A percentile compares a stretch with the other conserved stretches of the same genome.
These are phyloP conservation scores for Oxyteleia sp. DNA, from an alignment of 2,888 invertebrate genomes.

Conservation along the genomic window DNA sequence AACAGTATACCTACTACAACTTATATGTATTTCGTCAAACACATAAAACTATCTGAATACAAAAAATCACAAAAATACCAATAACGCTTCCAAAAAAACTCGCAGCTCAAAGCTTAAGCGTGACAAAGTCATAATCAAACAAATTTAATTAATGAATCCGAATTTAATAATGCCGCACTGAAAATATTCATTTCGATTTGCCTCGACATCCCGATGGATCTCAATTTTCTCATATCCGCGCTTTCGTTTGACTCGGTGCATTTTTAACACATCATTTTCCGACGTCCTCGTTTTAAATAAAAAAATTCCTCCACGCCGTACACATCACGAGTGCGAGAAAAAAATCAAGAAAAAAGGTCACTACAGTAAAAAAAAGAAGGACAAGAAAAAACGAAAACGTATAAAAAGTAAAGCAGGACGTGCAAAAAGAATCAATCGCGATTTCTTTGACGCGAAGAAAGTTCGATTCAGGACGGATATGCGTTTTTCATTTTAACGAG, in stretches of 20 bases:
- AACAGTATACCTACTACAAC: too few relatives aligned
- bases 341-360: constrained; percentile 10
- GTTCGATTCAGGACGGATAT: constrained; percentile 19
- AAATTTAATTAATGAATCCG: too few relatives aligned
- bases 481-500: constrained; percentile 51
- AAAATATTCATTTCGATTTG: constrained; percentile 30
- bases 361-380: too few relatives aligned
- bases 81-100: too few relatives aligned
- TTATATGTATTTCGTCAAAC: too few relatives aligned
- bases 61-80: too few relatives aligned
- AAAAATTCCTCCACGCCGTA: constrained; percentile 45
- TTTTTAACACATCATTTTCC: constrained; percentile 45
- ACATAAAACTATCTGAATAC: too few relatives aligned
- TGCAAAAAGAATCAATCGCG: constrained; percentile 34
- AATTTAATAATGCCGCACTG: neutral
- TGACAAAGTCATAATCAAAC: too few relatives aligned
- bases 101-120: too few relatives aligned
- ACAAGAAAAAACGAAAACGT: constrained; percentile 5
- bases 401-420: constrained; percentile 18
- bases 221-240: constrained; percentile 9
- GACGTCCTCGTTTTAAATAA: constrained; percentile 33
- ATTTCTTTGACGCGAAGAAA: constrained; percentile 32
- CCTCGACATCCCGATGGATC: constrained; percentile 9
- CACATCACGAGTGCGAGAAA: constrained; percentile 16
- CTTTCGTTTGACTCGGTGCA: constrained; percentile 30